A percentile compares a stretch with the other conserved stretches of the same genome.
phyloP scores from a whole-genome alignment of 53 echinoderm and acorn worm genomes.

The Crossaster papposus region DNA sequence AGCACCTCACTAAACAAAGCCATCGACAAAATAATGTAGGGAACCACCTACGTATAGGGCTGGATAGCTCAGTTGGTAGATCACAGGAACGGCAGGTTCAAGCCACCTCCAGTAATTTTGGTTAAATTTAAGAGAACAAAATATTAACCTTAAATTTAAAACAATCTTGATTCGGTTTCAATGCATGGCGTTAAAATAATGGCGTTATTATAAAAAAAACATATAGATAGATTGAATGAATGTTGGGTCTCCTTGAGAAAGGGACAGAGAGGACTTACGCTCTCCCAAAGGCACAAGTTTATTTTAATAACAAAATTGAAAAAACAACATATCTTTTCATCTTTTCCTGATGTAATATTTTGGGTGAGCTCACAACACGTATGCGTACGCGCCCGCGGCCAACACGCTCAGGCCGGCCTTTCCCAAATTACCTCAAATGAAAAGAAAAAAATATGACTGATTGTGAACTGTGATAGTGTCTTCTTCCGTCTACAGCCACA shows the following conservation, averaged over 20 bases:
- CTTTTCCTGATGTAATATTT: slow-evolving; percentile 29
- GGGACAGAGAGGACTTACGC: slow-evolving; percentile 3
- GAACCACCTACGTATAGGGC: too few species aligned
- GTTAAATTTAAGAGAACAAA: too few species aligned
- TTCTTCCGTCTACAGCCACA: background rate
- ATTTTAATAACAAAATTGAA: slow-evolving; percentile 19
- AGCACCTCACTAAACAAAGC: too few species aligned
- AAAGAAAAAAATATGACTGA: slow-evolving; percentile 39
- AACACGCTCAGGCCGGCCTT: slow-evolving; percentile 20
- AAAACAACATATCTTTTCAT: slow-evolving; percentile 52
- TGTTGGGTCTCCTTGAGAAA: background rate
- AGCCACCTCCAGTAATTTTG: too few species aligned
- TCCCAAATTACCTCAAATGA: slow-evolving; percentile 33
- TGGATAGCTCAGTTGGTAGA: too few species aligned
- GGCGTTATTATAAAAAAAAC: background rate
- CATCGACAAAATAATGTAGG: too few species aligned
- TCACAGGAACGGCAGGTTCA: too few species aligned
- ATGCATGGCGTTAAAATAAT: background rate
- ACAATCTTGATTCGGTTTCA: background rate
- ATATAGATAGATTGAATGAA: too few species aligned
- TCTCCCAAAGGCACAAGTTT: slow-evolving; percentile 21
- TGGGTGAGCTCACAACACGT: slow-evolving; percentile 35
- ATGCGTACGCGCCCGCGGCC: slow-evolving; percentile 36
- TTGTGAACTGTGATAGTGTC: slow-evolving; percentile 50
- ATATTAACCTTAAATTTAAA: too few species aligned